Evolutionary conservation across 2,888 invertebrate genomes (phyloP).

Genomic region (Lottia scabra): DNA sequence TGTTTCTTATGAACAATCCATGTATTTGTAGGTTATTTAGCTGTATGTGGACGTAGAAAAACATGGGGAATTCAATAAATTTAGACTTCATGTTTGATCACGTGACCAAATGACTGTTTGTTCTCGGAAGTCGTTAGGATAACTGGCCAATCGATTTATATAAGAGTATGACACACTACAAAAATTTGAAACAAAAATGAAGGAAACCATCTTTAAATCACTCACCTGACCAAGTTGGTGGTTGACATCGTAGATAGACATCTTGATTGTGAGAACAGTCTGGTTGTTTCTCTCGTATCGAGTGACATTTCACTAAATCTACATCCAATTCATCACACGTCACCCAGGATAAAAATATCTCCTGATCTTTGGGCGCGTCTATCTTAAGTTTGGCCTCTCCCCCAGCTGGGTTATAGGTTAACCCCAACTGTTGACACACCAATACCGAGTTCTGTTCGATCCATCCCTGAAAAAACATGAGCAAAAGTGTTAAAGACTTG

Average conservation of each 20-base stretch:
- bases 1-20: too few relatives aligned
- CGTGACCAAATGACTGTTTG: too few relatives aligned
- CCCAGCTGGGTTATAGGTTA: slow-evolving; percentile 93
- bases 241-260: slow-evolving; percentile 67
- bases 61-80: too few relatives aligned
- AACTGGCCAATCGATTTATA: too few relatives aligned
- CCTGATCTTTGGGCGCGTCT: slow-evolving; percentile 78
- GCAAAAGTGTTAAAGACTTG: neutral
- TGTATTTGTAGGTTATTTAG: too few relatives aligned
- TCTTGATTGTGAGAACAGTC: slow-evolving; percentile 59
- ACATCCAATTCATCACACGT: slow-evolving; percentile 90
- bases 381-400: slow-evolving; percentile 82
- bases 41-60: too few relatives aligned
- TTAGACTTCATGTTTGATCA: too few relatives aligned
- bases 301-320: slow-evolving; percentile 85
- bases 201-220: too few relatives aligned
- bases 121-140: too few relatives aligned
- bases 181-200: too few relatives aligned
- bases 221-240: slow-evolving; percentile 70
- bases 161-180: too few relatives aligned
- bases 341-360: slow-evolving; percentile 78
- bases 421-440: slow-evolving; percentile 94
- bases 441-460: slow-evolving; percentile 90
- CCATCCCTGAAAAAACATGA: slow-evolving; percentile 80
- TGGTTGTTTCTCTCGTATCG: slow-evolving; percentile 80